Percentiles rank a stretch among this genome's conserved stretches.
Conservation (phyloP, 2,888 invertebrate species). For the Scotopteryx bipunctaria region DNA sequence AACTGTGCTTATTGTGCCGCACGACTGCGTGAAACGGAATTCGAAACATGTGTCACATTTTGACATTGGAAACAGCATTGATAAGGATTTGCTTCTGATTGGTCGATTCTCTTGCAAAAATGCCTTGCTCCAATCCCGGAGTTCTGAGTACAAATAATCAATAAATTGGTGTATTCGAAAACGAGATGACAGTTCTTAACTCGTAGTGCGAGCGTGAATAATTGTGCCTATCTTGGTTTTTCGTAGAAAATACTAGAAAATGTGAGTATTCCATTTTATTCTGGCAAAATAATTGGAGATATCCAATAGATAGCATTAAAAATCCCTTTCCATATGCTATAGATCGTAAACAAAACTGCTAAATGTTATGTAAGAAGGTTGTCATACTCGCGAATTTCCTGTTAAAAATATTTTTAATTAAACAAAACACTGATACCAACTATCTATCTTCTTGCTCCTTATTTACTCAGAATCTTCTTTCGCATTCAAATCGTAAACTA, state of each 20-base stretch:
- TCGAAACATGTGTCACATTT: no score
- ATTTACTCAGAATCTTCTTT: neutral
- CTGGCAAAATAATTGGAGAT: neutral
- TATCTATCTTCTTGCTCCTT: neutral
- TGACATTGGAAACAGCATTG: neutral
- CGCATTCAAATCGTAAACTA: neutral
- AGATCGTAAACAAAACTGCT: constrained; percentile 1
- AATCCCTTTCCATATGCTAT: neutral
- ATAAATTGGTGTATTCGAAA: neutral
- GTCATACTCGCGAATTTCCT: constrained; percentile 29
- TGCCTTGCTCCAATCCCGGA: neutral
- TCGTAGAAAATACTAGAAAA: constrained; percentile 22
- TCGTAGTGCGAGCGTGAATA: no score
- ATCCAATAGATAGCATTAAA: neutral
- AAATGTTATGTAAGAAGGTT: constrained; percentile 52
- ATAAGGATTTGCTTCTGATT: neutral
- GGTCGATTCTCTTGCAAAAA: neutral
- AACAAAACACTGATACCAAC: neutral
- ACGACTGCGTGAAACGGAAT: neutral
- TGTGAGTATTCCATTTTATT: constrained; percentile 20
- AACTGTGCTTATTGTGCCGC: no score
- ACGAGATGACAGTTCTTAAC: constrained; percentile 3
- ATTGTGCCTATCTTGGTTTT: constrained; percentile 21
- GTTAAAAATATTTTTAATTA: constrained; percentile 10
- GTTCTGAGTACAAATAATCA: neutral